Conservation (phyloP, 2,113 vertebrate genomes). For the Pandion haliaetus region DNA sequence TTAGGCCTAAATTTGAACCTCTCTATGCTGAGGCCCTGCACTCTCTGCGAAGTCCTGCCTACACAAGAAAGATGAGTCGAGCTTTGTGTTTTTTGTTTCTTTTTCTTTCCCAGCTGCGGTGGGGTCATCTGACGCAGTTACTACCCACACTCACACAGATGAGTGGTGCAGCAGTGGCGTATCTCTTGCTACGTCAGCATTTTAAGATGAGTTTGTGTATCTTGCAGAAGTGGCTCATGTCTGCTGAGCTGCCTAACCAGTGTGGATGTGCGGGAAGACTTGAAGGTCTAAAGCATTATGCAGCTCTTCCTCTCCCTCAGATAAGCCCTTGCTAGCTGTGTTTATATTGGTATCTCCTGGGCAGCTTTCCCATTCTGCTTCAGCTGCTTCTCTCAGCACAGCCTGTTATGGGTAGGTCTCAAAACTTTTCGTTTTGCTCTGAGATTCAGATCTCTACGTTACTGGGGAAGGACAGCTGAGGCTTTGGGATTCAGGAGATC, state of each 20-base stretch:
- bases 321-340: background rate
- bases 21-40: background rate
- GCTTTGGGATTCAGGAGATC: background rate
- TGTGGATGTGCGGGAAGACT: background rate
- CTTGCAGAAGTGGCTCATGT: background rate
- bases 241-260: background rate
- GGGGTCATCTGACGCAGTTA: background rate
- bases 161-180: background rate
- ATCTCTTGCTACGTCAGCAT: background rate
- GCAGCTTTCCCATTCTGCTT: background rate
- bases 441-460: background rate
- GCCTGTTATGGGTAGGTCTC: background rate
- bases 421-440: background rate
- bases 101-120: background rate
- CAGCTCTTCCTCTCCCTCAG: background rate
- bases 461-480: background rate
- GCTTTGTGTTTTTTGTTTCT: background rate
- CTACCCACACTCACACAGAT: background rate
- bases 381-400: background rate
- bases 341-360: background rate
- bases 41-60: background rate
- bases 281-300: rapidly evolving
- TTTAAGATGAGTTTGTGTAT: background rate
- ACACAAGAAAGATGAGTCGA: background rate
- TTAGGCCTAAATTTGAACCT: background rate